A percentile compares a stretch with the other conserved stretches of the same genome.
Evolutionary conservation across 2,888 invertebrate species (phyloP).

Genomic region (Thera obeliscata): DNA sequence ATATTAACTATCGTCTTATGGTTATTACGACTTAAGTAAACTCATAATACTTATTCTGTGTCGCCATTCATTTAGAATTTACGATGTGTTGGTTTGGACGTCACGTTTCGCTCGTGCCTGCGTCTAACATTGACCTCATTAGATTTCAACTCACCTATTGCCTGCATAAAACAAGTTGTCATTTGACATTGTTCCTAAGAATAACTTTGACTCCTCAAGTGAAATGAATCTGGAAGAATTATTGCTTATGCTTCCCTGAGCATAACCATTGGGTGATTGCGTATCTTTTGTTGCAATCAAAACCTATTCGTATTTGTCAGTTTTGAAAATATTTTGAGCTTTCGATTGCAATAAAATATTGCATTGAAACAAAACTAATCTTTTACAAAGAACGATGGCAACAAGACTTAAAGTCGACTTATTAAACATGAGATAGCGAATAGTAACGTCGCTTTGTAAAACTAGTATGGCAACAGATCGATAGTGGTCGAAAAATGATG

Average conservation of each 20-base stretch:
- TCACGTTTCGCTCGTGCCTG: constrained; percentile 25
- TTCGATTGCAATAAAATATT: too few relatives aligned
- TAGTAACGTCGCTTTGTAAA: too few relatives aligned
- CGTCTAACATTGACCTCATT: constrained; percentile 48
- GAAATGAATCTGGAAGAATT: constrained; percentile 47
- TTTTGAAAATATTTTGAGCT: too few relatives aligned
- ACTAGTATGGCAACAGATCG: too few relatives aligned
- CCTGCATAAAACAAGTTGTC: constrained; percentile 54
- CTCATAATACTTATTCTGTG: constrained; percentile 13
- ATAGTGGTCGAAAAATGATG: too few relatives aligned
- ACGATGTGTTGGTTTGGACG: constrained; percentile 33
- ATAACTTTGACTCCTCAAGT: constrained; percentile 60
- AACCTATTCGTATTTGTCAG: too few relatives aligned
- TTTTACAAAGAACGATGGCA: too few relatives aligned
- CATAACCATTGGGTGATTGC: too few relatives aligned
- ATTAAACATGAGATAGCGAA: too few relatives aligned
- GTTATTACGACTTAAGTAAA: constrained; percentile 5
- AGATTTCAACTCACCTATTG: constrained; percentile 52
- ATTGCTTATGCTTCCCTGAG: neutral
- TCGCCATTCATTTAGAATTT: constrained; percentile 25
- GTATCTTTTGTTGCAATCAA: too few relatives aligned
- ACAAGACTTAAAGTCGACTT: too few relatives aligned
- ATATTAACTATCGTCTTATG: constrained; percentile 10
- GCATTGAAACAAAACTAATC: too few relatives aligned
- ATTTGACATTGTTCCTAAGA: constrained; percentile 57